Evolutionary conservation across 2,113 vertebrate genomes (phyloP), one percentile per base, ranked within the genome.

Genomic region (Eurystomus gularis): DNA sequence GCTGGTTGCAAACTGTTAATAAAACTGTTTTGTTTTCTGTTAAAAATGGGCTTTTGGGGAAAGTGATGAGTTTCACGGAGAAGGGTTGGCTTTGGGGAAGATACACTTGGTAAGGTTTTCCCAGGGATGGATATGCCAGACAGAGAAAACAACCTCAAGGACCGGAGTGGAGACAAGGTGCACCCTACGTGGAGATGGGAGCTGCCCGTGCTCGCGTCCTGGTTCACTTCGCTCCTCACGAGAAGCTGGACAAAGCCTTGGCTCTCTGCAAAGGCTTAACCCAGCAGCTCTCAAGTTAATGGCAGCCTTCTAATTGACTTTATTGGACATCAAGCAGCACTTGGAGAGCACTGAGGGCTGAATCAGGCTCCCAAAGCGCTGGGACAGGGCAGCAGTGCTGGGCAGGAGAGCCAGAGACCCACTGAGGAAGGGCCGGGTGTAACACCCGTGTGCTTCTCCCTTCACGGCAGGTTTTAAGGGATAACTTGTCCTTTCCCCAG

Each of bases 151-250:
- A 2, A 28, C 7, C 20, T 21, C n/a, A 81, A 16, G 16, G 48
- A 35, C 13, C 0, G 1, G 31, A 21, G 10, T 60, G 57, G 31
- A 39, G 65, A 13, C 24, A 31, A 52, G n/a, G 31, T 24, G 21
- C 29, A 11, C 17, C 26, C 62, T 29, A 0, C 2, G 1, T 0
- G 9, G 20, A 49, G 37, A 7, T 17, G n/a, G 28, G 21, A 65
- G 21, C n/a, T 77, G 62, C 26, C 11, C 10, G 0, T 20, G 35
- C 35, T 31, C 28, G 3, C 2, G 4, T 40, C 44, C 57, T 57
- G 24, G 16, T 44, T 81, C 37, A 5, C 11, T 51, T 44, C 0
- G 1, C 1, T 35, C 48, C 51, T n/a, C 24, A 1, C 28, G 69
- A 42, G 33, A 18, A 28, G 46, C 17, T 2, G 1, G 5, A 25